Conservation (phyloP, 2,888 invertebrate genomes). For the Drosophila monieri region DNA sequence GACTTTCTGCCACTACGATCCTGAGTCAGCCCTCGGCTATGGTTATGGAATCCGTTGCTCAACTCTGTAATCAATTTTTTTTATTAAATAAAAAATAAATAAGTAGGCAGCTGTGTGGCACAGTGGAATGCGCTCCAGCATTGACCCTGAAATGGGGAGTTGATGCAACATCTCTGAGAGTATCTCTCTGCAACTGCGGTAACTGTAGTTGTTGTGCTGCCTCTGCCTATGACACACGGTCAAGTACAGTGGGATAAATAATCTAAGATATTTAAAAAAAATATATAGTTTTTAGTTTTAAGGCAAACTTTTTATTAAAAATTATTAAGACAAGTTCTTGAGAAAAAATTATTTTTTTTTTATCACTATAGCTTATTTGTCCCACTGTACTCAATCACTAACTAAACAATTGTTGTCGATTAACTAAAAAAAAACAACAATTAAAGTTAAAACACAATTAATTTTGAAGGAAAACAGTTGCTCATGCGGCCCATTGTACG, state of each 20-base stretch:
- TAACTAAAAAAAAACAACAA: not conserved
- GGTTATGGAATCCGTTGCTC: not conserved
- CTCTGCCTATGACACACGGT: not conserved
- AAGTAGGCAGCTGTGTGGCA: not conserved
- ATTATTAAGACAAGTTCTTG: too few species aligned
- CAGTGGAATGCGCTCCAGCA: not conserved
- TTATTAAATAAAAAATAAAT: not conserved
- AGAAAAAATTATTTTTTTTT: not conserved
- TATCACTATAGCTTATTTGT: not conserved
- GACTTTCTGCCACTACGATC: not conserved
- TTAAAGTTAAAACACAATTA: not conserved
- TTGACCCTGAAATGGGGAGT: constrained; percentile 2
- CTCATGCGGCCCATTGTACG: constrained; percentile 32
- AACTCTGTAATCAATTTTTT: not conserved
- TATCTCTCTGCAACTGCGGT: constrained; percentile 38
- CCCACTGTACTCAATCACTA: not conserved
- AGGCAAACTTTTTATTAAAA: not conserved
- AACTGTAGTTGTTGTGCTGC: constrained; percentile 38
- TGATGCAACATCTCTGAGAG: constrained; percentile 18
- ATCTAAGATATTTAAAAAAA: not conserved
- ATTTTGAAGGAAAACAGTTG: not conserved
- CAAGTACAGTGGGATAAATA: not conserved
- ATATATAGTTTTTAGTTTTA: not conserved
- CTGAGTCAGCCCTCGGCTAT: not conserved
- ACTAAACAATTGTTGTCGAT: not conserved